phyloP scores from a whole-genome alignment of 2,113 vertebrate species.

The Cynocephalus volans region DNA sequence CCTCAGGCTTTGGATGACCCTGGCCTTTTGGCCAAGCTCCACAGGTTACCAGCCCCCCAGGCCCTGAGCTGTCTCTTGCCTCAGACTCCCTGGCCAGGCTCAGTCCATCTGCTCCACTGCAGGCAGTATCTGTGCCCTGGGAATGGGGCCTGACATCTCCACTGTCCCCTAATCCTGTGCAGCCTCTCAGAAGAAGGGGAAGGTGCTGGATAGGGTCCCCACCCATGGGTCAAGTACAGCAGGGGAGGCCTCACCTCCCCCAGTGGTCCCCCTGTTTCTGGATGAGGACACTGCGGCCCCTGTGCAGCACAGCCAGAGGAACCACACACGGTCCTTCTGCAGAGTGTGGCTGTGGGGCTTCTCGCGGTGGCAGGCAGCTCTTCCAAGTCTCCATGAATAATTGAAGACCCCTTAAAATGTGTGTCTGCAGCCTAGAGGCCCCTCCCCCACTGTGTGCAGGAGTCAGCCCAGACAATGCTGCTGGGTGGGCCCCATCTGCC shows the following conservation, averaged over 20 bases:
- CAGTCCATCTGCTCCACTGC: neutral
- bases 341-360: neutral
- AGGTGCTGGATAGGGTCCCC: neutral
- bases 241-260: rapidly evolving
- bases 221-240: neutral
- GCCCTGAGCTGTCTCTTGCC: neutral
- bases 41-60: neutral
- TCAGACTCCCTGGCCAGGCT: neutral
- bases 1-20: neutral
- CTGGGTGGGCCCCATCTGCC: neutral
- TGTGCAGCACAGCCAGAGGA: neutral
- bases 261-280: neutral
- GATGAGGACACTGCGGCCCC: neutral
- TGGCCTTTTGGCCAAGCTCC: neutral
- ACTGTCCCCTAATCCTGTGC: neutral
- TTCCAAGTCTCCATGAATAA: slow-evolving; percentile 72
- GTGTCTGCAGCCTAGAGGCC: neutral
- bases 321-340: neutral
- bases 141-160: neutral
- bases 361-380: slow-evolving; percentile 13
- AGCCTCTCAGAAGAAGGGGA: neutral
- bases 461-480: neutral
- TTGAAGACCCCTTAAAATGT: slow-evolving; percentile 65
- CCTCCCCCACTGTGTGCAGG: neutral
- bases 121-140: neutral